Base-by-base conservation (phyloP, 2,113 vertebrate species). In the Talpa occidentalis region DNA sequence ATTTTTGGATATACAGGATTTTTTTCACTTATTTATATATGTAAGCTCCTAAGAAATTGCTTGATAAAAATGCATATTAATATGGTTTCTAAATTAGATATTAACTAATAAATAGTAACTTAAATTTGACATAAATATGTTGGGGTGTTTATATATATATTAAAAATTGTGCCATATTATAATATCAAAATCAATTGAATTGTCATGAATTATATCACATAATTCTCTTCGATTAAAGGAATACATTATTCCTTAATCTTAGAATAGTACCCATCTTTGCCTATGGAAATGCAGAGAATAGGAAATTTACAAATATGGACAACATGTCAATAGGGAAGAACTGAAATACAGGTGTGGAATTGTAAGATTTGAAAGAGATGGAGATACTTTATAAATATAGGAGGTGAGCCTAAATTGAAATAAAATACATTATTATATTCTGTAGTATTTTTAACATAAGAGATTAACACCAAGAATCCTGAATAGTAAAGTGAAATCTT, bases 111-210 rank as follows among this genome's bases (percentile, higher is more conserved):
- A 24, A 6, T 44, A 44, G 10, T 44, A 44, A 5, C 44, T 88
- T 73, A 76, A 59, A 74, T 66, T 66, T 90, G 44, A 30, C 19
- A 21, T 22, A 83, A 3, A 15, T 62, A 66, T 19, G 32, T 79
- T 74, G 26, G 16, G 32, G 28, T 82, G 14, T 66, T 49, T 90
- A 16, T 12, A 79, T 88, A 22, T 56, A 21, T 10, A 56, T 56
- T 56, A 56, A 56, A 69, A 28, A 49, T 67, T 82, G 19, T 28
- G 73, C 40, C 10, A 2, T 83, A 32, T 62, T 64, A 56, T 5
- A 84, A 15, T 47, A 35, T 66, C 69, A 93, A 77, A 69, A 64
- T 91, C 49, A 67, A 64, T 87, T 86, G 44, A 81, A 73, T 74
- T 89, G 22, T 17, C 17, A 60, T 67, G 67, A 94, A 72, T 76